Conservation (phyloP, 1,140 invertebrate genomes). For the Helicoverpa armigera region DNA sequence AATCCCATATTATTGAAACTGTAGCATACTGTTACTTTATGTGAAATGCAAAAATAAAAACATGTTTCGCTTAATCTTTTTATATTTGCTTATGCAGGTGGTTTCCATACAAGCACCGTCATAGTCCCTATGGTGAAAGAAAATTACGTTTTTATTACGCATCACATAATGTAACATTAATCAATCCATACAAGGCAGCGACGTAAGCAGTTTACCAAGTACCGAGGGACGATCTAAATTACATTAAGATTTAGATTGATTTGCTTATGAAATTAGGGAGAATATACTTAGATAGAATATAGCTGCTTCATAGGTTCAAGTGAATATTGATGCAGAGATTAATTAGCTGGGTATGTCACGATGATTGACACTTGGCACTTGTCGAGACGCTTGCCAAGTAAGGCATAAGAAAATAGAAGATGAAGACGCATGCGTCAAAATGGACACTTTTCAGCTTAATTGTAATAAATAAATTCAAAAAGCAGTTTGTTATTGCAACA, state of each 20-base stretch:
- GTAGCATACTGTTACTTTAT: no score
- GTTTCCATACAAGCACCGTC: not conserved
- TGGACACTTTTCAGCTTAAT: no score
- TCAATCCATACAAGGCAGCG: not conserved
- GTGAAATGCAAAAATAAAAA: no score
- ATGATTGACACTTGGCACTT: slow-evolving; percentile 17
- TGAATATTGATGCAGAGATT: not conserved
- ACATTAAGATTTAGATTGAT: slow-evolving; percentile 2
- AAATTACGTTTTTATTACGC: slow-evolving; percentile 5
- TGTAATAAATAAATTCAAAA: not conserved
- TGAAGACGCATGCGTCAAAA: no score
- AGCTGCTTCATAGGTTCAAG: not conserved
- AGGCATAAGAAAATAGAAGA: not conserved
- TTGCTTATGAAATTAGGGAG: slow-evolving; percentile 10
- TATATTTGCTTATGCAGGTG: no score
- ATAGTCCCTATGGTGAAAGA: not conserved
- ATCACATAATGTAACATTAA: not conserved
- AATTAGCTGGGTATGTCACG: not conserved
- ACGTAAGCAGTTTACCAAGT: not conserved
- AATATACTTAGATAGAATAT: not conserved
- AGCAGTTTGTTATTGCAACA: not conserved
- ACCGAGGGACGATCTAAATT: not conserved
- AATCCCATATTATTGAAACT: no score
- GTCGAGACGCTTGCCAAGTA: not conserved
- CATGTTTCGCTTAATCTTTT: no score